These are phyloP conservation scores for Euleptes europaea DNA, from an alignment of 2,113 vertebrate species.

Conservation along the genomic window DNA sequence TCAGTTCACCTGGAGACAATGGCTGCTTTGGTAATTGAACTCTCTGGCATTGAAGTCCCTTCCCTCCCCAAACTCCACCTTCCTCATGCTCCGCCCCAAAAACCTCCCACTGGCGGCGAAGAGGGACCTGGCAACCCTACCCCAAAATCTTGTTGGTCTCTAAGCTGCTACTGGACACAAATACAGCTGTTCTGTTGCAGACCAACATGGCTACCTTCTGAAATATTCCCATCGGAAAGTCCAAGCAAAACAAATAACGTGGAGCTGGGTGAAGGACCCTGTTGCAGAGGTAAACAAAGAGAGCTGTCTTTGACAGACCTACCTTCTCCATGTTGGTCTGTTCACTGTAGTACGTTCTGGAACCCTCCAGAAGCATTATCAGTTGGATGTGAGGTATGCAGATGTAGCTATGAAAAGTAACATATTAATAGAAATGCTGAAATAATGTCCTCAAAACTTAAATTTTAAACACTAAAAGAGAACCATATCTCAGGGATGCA, in stretches of 20 bases:
- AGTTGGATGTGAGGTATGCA: not conserved
- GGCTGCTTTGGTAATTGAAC: no score
- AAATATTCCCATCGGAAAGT: fast-evolving
- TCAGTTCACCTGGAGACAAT: no score
- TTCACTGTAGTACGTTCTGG: not conserved
- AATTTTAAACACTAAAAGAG: not conserved
- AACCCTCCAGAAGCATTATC: not conserved
- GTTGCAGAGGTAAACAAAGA: not conserved
- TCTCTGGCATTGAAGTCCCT: no score
- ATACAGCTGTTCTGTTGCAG: no score
- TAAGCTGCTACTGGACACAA: no score
- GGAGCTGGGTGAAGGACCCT: not conserved
- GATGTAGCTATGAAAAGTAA: not conserved
- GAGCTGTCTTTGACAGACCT: not conserved
- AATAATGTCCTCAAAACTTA: not conserved
- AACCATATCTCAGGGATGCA: not conserved
- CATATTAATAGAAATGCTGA: conserved; percentile 1
- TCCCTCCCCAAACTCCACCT: no score
- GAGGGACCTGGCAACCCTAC: no score
- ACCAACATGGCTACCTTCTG: no score
- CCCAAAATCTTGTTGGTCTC: no score
- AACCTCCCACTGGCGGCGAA: no score
- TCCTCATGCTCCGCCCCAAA: no score
- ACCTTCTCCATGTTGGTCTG: no score
- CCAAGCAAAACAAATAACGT: not conserved